phyloP scores from a whole-genome alignment of 2,797 vertebrate genomes.

The Antrozous pallidus region DNA sequence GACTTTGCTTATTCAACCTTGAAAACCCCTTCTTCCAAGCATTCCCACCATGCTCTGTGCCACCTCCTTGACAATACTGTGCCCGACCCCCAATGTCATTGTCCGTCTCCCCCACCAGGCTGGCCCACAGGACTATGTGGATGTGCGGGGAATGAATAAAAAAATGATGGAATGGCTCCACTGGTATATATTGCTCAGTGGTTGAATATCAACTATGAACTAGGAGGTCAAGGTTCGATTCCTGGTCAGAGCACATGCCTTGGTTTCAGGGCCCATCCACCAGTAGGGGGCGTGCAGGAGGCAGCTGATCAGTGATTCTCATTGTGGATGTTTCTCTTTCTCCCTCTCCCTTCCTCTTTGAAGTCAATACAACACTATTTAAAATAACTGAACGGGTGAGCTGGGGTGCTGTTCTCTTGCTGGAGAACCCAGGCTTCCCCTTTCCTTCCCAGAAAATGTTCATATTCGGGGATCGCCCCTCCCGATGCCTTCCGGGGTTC shows the following conservation, averaged over 20 bases:
- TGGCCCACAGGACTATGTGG: rapidly evolving
- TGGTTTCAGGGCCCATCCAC: too few species aligned
- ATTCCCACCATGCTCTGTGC: background rate
- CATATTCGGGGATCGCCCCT: background rate
- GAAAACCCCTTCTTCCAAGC: background rate
- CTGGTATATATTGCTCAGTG: too few species aligned
- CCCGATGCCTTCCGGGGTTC: background rate
- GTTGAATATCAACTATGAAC: too few species aligned
- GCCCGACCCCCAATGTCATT: background rate
- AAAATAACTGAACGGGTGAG: background rate
- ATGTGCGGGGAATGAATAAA: background rate
- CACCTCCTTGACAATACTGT: rapidly evolving
- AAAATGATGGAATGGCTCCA: too few species aligned
- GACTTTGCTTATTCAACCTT: background rate
- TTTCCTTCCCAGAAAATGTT: background rate
- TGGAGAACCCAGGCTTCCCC: background rate
- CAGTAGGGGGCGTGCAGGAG: too few species aligned
- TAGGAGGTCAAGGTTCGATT: too few species aligned
- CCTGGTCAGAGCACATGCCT: too few species aligned
- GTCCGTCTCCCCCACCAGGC: background rate
- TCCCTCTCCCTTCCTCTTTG: too few species aligned
- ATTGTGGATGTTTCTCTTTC: too few species aligned
- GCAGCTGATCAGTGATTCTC: too few species aligned
- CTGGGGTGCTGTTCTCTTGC: background rate
- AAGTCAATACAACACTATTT: too few species aligned